Evolutionary conservation across 2,113 vertebrate species (phyloP).

Genomic region (Python bivittatus): DNA sequence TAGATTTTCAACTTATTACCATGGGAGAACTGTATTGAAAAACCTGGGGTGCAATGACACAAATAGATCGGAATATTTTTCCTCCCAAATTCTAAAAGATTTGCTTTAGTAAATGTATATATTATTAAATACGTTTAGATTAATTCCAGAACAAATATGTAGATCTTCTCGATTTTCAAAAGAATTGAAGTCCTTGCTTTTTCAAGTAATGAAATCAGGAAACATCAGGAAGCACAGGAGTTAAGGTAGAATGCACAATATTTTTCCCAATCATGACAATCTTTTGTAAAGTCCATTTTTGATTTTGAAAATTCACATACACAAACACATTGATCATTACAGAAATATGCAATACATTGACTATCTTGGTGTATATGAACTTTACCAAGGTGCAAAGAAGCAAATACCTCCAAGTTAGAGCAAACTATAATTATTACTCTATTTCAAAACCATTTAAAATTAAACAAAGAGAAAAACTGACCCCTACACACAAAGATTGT

Average conservation of each 20-base stretch:
- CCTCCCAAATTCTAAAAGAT: background rate
- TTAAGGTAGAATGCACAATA: background rate
- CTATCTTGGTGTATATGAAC: background rate
- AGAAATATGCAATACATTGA: background rate
- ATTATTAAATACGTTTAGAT: constrained; percentile 1
- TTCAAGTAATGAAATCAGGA: background rate
- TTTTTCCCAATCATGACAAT: background rate
- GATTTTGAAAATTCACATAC: background rate
- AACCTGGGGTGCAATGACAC: background rate
- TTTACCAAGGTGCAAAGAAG: fast-evolving
- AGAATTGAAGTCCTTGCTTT: background rate
- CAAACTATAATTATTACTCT: background rate
- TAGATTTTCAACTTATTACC: background rate
- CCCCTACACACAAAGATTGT: constrained; percentile 58
- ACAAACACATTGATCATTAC: background rate
- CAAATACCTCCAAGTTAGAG: fast-evolving
- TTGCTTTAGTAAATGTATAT: background rate
- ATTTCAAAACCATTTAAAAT: constrained; percentile 53
- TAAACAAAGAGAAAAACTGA: constrained; percentile 75
- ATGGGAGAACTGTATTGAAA: background rate
- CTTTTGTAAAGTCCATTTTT: background rate
- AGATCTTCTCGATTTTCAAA: background rate
- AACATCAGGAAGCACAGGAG: background rate
- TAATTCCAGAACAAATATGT: background rate
- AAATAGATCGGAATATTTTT: background rate